Percentiles rank a stretch among this genome's conserved stretches.
Conservation (phyloP, 2,113 vertebrate species). For the Gallinago undulata region DNA sequence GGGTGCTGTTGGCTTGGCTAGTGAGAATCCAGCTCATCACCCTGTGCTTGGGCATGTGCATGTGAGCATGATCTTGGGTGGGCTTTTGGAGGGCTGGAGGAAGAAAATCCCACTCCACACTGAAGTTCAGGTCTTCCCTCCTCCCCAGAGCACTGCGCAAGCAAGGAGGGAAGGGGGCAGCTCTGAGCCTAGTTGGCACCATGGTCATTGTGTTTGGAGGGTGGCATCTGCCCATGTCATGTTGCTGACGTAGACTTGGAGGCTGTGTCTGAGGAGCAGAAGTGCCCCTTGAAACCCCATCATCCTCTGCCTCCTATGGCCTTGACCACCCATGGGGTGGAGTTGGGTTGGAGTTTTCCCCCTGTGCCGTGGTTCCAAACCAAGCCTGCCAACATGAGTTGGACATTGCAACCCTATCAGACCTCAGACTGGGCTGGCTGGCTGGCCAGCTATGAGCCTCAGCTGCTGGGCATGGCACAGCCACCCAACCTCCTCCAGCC, state of each 20-base stretch:
- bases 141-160: not conserved
- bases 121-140: not conserved
- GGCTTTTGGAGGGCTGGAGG: not conserved
- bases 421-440: not conserved
- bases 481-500: too few species aligned
- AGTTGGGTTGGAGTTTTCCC: not conserved
- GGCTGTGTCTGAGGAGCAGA: not conserved
- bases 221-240: not conserved
- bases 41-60: accelerated
- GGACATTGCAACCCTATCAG: not conserved
- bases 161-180: not conserved
- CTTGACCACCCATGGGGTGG: too few species aligned
- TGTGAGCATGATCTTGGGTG: not conserved
- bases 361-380: not conserved
- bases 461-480: not conserved
- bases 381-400: not conserved
- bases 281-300: not conserved
- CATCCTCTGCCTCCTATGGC: not conserved
- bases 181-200: accelerated
- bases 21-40: not conserved
- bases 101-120: not conserved
- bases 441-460: not conserved
- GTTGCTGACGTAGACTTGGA: not conserved
- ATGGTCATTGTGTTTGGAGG: accelerated
- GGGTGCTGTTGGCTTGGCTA: not conserved